Evolutionary conservation across 2,888 invertebrate genomes (phyloP).

Genomic region (Meta bourneti): DNA sequence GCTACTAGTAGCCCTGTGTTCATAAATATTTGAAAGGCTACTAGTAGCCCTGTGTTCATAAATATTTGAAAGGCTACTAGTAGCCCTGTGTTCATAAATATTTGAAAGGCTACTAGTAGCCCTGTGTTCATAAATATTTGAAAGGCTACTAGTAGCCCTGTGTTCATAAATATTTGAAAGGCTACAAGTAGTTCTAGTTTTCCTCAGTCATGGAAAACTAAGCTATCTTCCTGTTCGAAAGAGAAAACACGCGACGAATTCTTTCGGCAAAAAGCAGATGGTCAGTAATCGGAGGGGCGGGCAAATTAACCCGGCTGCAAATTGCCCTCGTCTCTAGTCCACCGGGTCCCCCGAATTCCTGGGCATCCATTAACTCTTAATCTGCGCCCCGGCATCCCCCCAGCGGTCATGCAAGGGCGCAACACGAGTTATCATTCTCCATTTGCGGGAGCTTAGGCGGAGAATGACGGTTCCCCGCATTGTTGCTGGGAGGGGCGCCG

Average conservation of each 20-base stretch:
- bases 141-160: too few species aligned
- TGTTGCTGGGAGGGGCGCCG: conserved; percentile 15
- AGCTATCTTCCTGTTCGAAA: not conserved
- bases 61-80: too few species aligned
- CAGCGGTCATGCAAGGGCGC: conserved; percentile 18
- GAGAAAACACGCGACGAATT: too few species aligned
- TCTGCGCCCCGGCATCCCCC: conserved; percentile 10
- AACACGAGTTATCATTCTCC: conserved; percentile 44
- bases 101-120: too few species aligned
- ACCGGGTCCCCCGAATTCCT: not conserved
- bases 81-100: too few species aligned
- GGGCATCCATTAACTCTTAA: conserved; percentile 4
- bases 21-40: too few species aligned
- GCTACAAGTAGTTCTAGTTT: not conserved
- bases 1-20: too few species aligned
- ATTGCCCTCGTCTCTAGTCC: not conserved
- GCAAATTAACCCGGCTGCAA: not conserved
- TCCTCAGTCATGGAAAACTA: not conserved
- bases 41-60: too few species aligned
- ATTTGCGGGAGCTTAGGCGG: conserved; percentile 11
- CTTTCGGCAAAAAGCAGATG: not conserved
- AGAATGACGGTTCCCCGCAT: not conserved
- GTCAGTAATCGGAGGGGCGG: not conserved
- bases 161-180: too few species aligned
- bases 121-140: too few species aligned